Conservation (phyloP, 92 coral and sea anemone species). For the Bergia puertoricense region DNA sequence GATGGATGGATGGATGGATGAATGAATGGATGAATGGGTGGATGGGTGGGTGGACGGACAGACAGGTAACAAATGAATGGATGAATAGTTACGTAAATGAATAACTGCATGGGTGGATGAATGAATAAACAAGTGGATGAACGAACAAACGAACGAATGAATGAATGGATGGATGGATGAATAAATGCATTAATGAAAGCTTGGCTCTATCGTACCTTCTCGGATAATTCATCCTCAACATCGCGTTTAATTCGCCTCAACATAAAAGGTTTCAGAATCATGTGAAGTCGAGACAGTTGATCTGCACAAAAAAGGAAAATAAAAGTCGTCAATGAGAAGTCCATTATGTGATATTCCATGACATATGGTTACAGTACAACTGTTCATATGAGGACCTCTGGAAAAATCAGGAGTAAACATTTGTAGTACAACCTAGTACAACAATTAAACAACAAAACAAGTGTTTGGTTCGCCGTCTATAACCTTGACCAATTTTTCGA, state of each 20-base stretch:
- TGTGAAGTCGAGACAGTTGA: conserved; percentile 98
- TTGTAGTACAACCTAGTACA: too few species aligned
- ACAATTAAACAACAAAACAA: too few species aligned
- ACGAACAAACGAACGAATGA: not conserved
- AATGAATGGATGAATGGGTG: not conserved
- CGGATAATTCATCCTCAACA: conserved; percentile 96
- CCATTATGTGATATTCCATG: too few species aligned
- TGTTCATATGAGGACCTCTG: not conserved
- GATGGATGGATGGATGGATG: not conserved
- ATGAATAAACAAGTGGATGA: not conserved
- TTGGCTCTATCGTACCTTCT: conserved; percentile 66
- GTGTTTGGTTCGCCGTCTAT: too few species aligned
- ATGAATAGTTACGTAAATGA: not conserved
- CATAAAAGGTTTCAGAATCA: conserved; percentile 98
- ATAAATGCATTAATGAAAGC: not conserved
- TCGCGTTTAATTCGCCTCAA: conserved; percentile 96
- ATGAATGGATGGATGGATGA: not conserved
- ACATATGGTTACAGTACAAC: too few species aligned
- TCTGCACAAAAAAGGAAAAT: conserved; percentile 52
- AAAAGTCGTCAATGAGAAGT: too few species aligned
- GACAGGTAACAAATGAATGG: not conserved
- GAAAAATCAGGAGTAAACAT: not conserved
- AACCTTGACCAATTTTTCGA: too few species aligned
- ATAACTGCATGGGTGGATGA: not conserved
- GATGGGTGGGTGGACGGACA: not conserved